Evolutionary conservation across 2,888 invertebrate species (phyloP).

Genomic region (Tolmerus cingulatus): DNA sequence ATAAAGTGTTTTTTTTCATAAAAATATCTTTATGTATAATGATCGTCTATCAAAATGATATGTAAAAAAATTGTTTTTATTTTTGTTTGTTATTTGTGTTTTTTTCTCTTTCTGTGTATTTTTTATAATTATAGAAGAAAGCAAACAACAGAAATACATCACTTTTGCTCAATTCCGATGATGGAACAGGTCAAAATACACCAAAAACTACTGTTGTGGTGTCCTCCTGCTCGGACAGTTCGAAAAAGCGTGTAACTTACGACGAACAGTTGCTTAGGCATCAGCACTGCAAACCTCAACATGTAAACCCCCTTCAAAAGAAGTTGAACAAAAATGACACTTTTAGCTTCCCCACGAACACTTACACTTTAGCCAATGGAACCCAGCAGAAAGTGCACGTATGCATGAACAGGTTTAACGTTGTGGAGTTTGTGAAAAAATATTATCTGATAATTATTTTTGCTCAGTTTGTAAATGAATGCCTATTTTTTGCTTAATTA

Average conservation of each 20-base stretch:
- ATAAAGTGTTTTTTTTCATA: not conserved
- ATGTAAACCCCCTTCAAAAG: constrained; percentile 49
- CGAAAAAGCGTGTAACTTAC: constrained; percentile 48
- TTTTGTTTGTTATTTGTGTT: constrained; percentile 37
- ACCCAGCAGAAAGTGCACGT: constrained; percentile 61
- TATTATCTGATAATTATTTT: constrained; percentile 19
- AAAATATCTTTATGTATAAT: not conserved
- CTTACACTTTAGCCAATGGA: constrained; percentile 54
- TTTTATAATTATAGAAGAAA: constrained; percentile 49
- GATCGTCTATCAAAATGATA: not conserved
- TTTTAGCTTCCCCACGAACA: constrained; percentile 44
- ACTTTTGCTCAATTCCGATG: constrained; percentile 66
- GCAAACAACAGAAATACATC: constrained; percentile 55
- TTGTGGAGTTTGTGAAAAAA: constrained; percentile 12
- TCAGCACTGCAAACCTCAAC: constrained; percentile 49
- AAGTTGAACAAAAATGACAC: constrained; percentile 46
- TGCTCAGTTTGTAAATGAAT: not conserved
- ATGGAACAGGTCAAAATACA: constrained; percentile 66
- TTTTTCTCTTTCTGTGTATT: constrained; percentile 31
- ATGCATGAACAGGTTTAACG: constrained; percentile 55
- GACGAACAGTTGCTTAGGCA: constrained; percentile 49
- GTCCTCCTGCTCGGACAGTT: constrained; percentile 50
- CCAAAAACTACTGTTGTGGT: constrained; percentile 56
- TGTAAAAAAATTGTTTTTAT: not conserved
- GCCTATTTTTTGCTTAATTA: not conserved